These are phyloP conservation scores for Chloropsis hardwickii DNA, from an alignment of 2,113 vertebrate species.

Conservation along the genomic window DNA sequence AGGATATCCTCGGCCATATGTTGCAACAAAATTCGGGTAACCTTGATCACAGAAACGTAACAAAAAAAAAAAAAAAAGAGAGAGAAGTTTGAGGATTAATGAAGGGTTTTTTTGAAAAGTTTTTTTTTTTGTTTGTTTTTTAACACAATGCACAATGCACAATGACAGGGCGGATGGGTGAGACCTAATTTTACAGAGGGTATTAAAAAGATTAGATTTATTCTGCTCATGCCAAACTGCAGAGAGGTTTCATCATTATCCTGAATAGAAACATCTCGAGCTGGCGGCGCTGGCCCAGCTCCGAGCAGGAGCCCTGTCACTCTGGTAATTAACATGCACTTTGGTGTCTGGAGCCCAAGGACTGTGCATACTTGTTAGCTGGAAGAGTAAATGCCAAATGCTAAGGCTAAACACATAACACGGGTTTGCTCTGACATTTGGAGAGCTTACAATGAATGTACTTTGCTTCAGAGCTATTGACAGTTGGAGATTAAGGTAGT, in stretches of 20 bases:
- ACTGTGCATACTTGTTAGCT: constrained; percentile 65
- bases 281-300: not conserved
- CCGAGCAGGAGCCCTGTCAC: not conserved
- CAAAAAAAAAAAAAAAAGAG: not conserved
- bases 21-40: constrained; percentile 98
- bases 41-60: constrained; percentile 73
- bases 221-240: not conserved
- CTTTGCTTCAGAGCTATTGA: constrained; percentile 80
- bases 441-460: constrained; percentile 80
- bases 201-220: not conserved
- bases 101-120: not conserved
- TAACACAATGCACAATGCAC: not conserved
- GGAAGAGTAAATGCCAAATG: constrained; percentile 80
- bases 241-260: not conserved
- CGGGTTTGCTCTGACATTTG: constrained; percentile 79
- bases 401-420: constrained; percentile 68
- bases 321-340: constrained; percentile 70
- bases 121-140: not conserved
- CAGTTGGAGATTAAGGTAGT: constrained; percentile 79
- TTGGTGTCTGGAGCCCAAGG: constrained; percentile 58
- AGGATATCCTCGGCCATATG: constrained; percentile 96
- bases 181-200: not conserved
- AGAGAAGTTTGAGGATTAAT: constrained; percentile 32
- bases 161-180: not conserved
- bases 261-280: not conserved